These are phyloP conservation scores for Augochlora pura DNA, from an alignment of 1,140 invertebrate genomes.

Conservation along the genomic window DNA sequence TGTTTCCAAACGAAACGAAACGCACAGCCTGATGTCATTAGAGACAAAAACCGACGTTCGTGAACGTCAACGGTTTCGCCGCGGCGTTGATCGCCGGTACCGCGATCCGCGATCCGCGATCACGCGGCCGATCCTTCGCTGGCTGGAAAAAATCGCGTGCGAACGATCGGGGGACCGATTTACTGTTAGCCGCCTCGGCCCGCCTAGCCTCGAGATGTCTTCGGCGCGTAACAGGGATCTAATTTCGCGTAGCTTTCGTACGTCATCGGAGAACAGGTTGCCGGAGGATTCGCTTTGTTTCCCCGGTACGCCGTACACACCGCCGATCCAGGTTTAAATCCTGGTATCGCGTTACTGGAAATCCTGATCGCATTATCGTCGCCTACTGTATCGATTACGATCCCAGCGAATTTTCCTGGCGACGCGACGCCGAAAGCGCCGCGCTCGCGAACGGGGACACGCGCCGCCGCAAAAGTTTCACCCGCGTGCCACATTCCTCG, in stretches of 20 bases:
- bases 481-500: no score
- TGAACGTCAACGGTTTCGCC: not conserved
- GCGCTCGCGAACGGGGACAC: not conserved
- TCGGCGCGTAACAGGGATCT: conserved; percentile 27
- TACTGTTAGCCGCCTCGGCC: no score
- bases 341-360: conserved; percentile 25
- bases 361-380: conserved; percentile 24
- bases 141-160: not conserved
- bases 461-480: no score
- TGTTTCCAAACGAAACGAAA: conserved; percentile 28
- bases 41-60: not conserved
- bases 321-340: conserved; percentile 39
- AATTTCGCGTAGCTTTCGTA: conserved; percentile 34
- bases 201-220: not conserved
- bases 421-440: not conserved
- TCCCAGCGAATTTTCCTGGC: not conserved
- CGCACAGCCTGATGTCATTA: conserved; percentile 9
- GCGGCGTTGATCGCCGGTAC: no score
- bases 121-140: no score
- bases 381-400: conserved; percentile 1
- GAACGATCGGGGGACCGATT: not conserved
- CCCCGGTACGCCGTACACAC: conserved; percentile 21
- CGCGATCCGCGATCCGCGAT: no score
- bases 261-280: conserved; percentile 35
- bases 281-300: conserved; percentile 30